Percentiles rank a stretch among this genome's conserved stretches.
phyloP scores from a whole-genome alignment of 2,113 vertebrate genomes.

The Lasiurus borealis region DNA sequence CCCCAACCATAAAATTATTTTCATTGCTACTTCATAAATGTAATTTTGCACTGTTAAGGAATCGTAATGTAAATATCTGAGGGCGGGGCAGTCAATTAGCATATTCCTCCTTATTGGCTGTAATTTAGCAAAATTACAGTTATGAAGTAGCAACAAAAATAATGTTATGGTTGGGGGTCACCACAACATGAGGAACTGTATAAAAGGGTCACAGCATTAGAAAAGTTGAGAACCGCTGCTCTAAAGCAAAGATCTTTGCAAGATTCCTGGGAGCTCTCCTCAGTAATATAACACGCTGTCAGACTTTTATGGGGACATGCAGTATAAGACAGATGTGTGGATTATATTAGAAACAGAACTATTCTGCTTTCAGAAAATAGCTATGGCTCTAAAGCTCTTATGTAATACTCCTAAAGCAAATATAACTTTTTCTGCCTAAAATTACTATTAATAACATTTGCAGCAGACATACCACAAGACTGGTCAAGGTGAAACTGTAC shows the following conservation, averaged over 20 bases:
- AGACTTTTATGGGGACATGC: neutral
- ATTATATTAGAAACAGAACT: conserved; percentile 13
- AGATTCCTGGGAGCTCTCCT: neutral
- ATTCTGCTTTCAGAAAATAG: neutral
- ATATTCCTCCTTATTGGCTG: too few species aligned
- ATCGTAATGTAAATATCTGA: too few species aligned
- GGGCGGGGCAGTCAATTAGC: too few species aligned
- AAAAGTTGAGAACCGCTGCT: neutral
- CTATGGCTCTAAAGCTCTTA: neutral
- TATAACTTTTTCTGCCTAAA: neutral
- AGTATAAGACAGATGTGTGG: neutral
- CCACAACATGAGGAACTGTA: too few species aligned
- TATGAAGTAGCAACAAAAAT: too few species aligned
- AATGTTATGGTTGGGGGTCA: too few species aligned
- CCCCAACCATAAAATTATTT: too few species aligned
- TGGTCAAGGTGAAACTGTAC: neutral
- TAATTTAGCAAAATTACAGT: too few species aligned
- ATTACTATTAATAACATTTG: neutral
- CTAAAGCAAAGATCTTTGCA: neutral
- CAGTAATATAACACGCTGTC: neutral
- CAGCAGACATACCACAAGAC: neutral
- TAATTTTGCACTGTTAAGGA: too few species aligned
- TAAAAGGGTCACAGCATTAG: too few species aligned
- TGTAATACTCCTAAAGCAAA: neutral
- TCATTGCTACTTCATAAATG: too few species aligned